Evolutionary conservation across 1,140 invertebrate species (phyloP).

Genomic region (Drosophila willistoni): DNA sequence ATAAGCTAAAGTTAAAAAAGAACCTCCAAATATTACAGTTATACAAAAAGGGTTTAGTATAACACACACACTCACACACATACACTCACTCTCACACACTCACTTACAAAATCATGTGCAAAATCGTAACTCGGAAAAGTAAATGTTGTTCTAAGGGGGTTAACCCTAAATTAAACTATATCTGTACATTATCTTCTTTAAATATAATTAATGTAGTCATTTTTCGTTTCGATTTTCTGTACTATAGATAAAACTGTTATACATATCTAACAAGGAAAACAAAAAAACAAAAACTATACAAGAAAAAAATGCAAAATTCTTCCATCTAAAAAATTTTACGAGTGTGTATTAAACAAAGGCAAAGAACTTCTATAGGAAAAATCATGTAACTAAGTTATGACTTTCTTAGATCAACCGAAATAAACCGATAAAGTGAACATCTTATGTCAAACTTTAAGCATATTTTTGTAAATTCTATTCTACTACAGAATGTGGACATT

Average conservation of each 20-base stretch:
- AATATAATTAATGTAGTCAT: slow-evolving; percentile 1
- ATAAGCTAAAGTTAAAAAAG: slow-evolving; percentile 48
- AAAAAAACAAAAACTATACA: background rate
- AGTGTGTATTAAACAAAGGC: background rate
- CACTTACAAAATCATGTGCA: slow-evolving; percentile 42
- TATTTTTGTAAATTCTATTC: too few species aligned
- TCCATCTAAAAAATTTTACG: background rate
- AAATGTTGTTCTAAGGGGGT: slow-evolving; percentile 75
- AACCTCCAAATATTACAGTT: slow-evolving; percentile 43
- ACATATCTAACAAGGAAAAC: background rate
- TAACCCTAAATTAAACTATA: slow-evolving; percentile 27
- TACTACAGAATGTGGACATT: too few species aligned
- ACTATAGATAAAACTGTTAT: slow-evolving; percentile 3
- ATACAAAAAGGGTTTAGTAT: slow-evolving; percentile 18
- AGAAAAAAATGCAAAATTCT: background rate
- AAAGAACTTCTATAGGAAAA: background rate
- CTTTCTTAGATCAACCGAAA: too few species aligned
- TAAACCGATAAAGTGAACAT: too few species aligned
- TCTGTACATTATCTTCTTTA: slow-evolving; percentile 53
- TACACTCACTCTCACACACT: too few species aligned
- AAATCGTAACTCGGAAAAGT: slow-evolving; percentile 17
- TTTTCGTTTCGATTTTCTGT: slow-evolving; percentile 1
- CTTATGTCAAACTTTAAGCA: too few species aligned
- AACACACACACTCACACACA: slow-evolving; percentile 16
- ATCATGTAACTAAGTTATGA: background rate